Percentiles rank a stretch among this genome's conserved stretches.
Evolutionary conservation across 2,888 invertebrate genomes (phyloP).

Genomic region (Pollenia angustigena): DNA sequence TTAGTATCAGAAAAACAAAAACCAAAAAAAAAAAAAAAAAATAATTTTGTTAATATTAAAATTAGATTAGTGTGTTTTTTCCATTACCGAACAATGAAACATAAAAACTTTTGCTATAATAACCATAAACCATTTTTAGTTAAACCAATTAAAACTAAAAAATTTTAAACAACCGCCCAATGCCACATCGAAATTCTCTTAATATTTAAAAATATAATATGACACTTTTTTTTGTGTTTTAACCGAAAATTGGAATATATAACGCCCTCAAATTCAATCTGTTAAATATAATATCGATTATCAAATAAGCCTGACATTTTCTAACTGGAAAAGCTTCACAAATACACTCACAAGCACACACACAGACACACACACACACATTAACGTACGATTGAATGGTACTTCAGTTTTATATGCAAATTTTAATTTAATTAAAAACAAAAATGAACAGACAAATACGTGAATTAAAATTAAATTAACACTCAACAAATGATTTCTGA

Average conservation of each 20-base stretch:
- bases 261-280: slow-evolving; percentile 39
- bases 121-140: slow-evolving; percentile 33
- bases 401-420: slow-evolving; percentile 46
- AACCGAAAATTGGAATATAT: slow-evolving; percentile 8
- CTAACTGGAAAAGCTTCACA: slow-evolving; percentile 2
- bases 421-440: slow-evolving; percentile 64
- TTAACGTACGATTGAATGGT: no score
- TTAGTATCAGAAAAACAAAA: slow-evolving; percentile 21
- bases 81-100: slow-evolving; percentile 12
- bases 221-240: background rate
- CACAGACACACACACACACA: background rate
- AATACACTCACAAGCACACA: background rate
- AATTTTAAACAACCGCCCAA: background rate
- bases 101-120: background rate
- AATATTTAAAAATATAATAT: slow-evolving; percentile 4
- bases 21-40: background rate
- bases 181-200: background rate
- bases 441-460: slow-evolving; percentile 53
- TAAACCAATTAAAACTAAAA: background rate
- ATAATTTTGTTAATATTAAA: slow-evolving; percentile 44
- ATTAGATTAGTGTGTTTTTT: slow-evolving; percentile 49
- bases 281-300: slow-evolving; percentile 53
- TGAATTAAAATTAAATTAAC: slow-evolving; percentile 66
- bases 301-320: slow-evolving; percentile 50
- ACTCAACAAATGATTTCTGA: slow-evolving; percentile 52